phyloP scores from a whole-genome alignment of 2,888 invertebrate genomes.

The Macropis europaea region DNA sequence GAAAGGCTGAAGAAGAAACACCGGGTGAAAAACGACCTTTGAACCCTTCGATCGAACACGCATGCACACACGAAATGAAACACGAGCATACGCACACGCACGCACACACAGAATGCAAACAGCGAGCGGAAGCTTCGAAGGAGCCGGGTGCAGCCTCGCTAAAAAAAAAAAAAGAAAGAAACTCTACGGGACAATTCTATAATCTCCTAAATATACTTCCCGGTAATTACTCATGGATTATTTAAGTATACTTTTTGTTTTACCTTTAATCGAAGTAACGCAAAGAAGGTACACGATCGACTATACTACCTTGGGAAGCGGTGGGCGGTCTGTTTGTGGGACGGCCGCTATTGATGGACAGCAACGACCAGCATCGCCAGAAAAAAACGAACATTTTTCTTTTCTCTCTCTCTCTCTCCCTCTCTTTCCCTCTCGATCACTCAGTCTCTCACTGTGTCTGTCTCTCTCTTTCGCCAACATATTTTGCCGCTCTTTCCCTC shows the following conservation, averaged over 20 bases:
- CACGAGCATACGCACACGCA: background rate
- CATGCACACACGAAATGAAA: too few species aligned
- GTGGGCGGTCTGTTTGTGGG: slow-evolving; percentile 69
- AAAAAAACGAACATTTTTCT: slow-evolving; percentile 62
- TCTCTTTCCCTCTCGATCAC: background rate
- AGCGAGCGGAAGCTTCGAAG: slow-evolving; percentile 15
- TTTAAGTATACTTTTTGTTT: slow-evolving; percentile 60
- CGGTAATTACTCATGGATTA: slow-evolving; percentile 57
- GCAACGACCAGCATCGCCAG: slow-evolving; percentile 80
- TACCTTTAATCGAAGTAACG: slow-evolving; percentile 60
- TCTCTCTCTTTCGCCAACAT: background rate
- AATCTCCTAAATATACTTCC: slow-evolving; percentile 58
- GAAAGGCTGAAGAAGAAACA: background rate
- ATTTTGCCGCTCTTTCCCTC: slow-evolving; percentile 25
- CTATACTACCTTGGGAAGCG: slow-evolving; percentile 64
- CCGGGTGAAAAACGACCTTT: too few species aligned
- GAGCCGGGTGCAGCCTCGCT: slow-evolving; percentile 36
- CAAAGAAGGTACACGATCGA: slow-evolving; percentile 67
- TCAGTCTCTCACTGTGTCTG: slow-evolving; percentile 50
- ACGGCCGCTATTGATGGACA: slow-evolving; percentile 77
- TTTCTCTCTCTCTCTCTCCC: slow-evolving; percentile 24
- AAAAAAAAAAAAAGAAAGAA: too few species aligned
- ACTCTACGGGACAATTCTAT: slow-evolving; percentile 39
- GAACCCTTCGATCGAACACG: too few species aligned
- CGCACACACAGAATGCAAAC: background rate